Conservation (phyloP, 1,140 invertebrate genomes). For the Dolichoris vasculosae region DNA sequence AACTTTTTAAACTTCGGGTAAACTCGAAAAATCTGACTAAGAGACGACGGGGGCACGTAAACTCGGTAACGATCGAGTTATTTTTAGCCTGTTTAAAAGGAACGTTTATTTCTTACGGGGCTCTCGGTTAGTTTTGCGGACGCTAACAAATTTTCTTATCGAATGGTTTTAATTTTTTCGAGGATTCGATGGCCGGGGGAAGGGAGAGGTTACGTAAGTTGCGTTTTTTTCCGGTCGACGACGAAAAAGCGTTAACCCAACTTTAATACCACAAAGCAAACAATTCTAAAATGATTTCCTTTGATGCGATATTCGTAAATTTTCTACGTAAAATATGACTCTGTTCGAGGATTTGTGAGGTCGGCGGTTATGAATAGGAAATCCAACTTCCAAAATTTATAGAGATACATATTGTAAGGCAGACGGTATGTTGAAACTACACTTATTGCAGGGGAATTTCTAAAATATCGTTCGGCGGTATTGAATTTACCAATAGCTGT, state of each 20-base stretch:
- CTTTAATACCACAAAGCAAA: slow-evolving; percentile 7
- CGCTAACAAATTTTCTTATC: slow-evolving; percentile 5
- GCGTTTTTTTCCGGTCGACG: background rate
- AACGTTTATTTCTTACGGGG: background rate
- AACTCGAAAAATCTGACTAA: background rate
- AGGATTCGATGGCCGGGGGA: background rate
- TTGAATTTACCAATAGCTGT: background rate
- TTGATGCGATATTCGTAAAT: slow-evolving; percentile 1
- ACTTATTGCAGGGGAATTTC: background rate
- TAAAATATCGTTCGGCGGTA: background rate
- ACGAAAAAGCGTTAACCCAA: background rate
- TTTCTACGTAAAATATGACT: background rate
- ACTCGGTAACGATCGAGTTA: slow-evolving; percentile 11
- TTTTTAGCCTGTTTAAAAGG: slow-evolving; percentile 2
- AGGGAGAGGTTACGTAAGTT: no score
- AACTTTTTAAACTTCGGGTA: slow-evolving; percentile 6
- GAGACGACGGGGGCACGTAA: background rate
- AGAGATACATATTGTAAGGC: background rate
- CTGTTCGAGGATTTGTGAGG: background rate
- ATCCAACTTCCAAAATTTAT: slow-evolving; percentile 8
- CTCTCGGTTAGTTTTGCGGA: background rate
- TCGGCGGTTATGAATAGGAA: background rate
- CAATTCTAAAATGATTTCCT: slow-evolving; percentile 1
- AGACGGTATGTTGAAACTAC: background rate
- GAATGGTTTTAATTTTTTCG: background rate